phyloP scores from a whole-genome alignment of 2,888 invertebrate species.

The Uloborus plumipes region DNA sequence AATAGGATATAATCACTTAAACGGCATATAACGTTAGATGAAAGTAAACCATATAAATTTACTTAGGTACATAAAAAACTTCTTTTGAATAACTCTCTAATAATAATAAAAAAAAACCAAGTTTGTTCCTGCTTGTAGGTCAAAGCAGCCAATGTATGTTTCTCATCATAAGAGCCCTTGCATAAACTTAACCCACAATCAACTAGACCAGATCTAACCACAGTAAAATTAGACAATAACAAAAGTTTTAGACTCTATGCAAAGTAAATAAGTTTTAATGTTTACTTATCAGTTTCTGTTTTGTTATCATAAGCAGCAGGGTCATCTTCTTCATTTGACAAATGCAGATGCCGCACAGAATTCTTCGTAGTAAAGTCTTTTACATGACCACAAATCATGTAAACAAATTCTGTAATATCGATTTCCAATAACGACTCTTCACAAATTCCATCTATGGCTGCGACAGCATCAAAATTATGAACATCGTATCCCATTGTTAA shows the following conservation, averaged over 20 bases:
- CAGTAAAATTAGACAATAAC: no score
- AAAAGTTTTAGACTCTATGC: not conserved
- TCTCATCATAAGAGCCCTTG: no score
- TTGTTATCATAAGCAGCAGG: constrained; percentile 2
- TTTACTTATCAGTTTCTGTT: constrained; percentile 5
- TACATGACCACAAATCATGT: constrained; percentile 77
- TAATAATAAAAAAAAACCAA: no score
- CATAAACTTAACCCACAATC: no score
- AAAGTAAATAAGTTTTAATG: not conserved
- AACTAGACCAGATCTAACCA: no score
- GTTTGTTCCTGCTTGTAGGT: no score
- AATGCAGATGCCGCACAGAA: constrained; percentile 63
- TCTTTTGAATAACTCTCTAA: no score
- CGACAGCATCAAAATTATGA: constrained; percentile 78
- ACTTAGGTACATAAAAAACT: no score
- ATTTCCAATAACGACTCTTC: constrained; percentile 79
- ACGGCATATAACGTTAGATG: no score
- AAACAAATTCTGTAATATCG: constrained; percentile 80
- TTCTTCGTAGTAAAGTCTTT: constrained; percentile 70
- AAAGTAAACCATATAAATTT: no score
- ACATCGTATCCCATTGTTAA: constrained; percentile 76
- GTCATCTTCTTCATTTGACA: not conserved
- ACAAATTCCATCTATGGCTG: constrained; percentile 79
- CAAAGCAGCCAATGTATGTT: no score
- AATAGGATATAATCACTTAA: no score